Percentiles rank a stretch among this genome's conserved stretches.
Evolutionary conservation across 2,113 vertebrate species (phyloP).

Genomic region (Syngnathus floridae): DNA sequence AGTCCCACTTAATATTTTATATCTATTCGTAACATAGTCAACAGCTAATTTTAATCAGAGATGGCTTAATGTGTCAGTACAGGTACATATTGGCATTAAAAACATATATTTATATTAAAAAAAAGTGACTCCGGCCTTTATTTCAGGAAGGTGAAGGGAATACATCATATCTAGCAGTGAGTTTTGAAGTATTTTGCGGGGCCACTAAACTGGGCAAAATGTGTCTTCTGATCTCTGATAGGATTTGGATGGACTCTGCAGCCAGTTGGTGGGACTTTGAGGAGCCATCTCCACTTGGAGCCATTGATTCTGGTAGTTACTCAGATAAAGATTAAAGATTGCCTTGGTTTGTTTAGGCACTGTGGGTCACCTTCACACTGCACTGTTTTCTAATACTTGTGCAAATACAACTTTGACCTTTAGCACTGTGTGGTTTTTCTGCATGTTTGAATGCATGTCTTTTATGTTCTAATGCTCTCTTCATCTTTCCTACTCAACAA

Average conservation of each 20-base stretch:
- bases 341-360: constrained; percentile 7
- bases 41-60: neutral
- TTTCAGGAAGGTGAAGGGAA: neutral
- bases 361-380: constrained; percentile 35
- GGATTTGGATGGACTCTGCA: constrained; percentile 31
- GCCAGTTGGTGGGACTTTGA: constrained; percentile 36
- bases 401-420: constrained; percentile 39
- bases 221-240: constrained; percentile 20
- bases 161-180: neutral
- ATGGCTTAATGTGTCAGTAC: neutral
- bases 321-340: constrained; percentile 47
- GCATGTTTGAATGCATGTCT: neutral
- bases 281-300: constrained; percentile 49
- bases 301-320: constrained; percentile 34
- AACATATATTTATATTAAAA: too few relatives aligned
- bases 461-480: constrained; percentile 5
- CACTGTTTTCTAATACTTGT: constrained; percentile 34
- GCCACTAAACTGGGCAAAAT: neutral
- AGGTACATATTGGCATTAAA: too few relatives aligned
- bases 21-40: neutral
- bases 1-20: too few relatives aligned
- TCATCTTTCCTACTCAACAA: neutral
- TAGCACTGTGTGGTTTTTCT: constrained; percentile 18
- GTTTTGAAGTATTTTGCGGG: neutral
- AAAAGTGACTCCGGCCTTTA: too few relatives aligned